Evolutionary conservation across 53 echinoderm and acorn worm genomes (phyloP), one percentile per base, ranked within the genome.

Genomic region (Mesocentrotus franciscanus): DNA sequence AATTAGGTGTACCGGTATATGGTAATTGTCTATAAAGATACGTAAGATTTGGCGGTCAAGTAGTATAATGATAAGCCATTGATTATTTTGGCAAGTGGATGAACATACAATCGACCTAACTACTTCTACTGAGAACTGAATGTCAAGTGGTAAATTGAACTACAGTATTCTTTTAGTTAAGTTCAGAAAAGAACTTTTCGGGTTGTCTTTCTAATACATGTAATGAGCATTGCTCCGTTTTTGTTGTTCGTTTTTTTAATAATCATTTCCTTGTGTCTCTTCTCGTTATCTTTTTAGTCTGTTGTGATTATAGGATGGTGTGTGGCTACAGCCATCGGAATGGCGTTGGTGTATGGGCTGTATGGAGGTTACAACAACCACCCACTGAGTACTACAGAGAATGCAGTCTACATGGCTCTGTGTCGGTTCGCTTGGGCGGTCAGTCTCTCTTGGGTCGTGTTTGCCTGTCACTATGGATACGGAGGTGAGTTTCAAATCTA

Each of bases 391-490:
- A 42, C 42, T 14, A 92, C 87, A 4, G 95, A 85, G 62, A 95
- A 90, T 60, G 66, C 92, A 0, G 55, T 79, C 83, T 96, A 95
- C 87, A 90, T 87, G 61, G 58, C 92, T 39, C 61, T 96, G 9
- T 92, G 89, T 61, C 89, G 93, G 29, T 96, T 97, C 95, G 97
- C 96, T 0, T 98, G 98, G 98, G 95, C 78, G 2, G 8, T 97
- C 10, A 95, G 96, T 36, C 78, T 98, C 12, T 95, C 96, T 0
- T 98, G 98, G 98, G 96, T 97, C 6, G 96, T 97, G 4, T 95
- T 97, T 90, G 96, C 98, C 56, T 98, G 98, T 95, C 95, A 95
- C 33, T 97, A 96, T 94, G 98, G 98, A 29, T 96, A 96, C 85
- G 96, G 95, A 96, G 98, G 98, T 97, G 24, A 94, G 95, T 42